Evolutionary conservation across 2,797 vertebrate genomes (phyloP).

Genomic region (Hephaestus fuliginosus): DNA sequence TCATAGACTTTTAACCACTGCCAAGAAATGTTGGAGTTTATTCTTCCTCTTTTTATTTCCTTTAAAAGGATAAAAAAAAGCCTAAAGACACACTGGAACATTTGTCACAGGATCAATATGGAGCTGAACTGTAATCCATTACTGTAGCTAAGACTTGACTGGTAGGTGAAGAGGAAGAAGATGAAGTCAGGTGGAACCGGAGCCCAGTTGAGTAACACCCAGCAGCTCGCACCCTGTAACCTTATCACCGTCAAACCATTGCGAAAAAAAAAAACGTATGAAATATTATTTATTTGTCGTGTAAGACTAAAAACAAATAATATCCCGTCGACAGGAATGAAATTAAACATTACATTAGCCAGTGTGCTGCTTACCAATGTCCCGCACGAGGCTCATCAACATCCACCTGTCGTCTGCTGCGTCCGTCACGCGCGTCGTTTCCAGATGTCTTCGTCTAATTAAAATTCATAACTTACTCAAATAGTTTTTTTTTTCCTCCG

Average conservation of each 20-base stretch:
- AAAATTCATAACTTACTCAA: neutral
- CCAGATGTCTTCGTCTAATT: neutral
- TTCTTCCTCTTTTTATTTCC: neutral
- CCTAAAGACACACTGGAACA: too few relatives aligned
- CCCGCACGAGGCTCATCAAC: neutral
- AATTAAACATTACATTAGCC: neutral
- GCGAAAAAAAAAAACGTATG: neutral
- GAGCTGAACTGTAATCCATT: neutral
- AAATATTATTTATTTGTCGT: neutral
- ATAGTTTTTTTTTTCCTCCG: neutral
- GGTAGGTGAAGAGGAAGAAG: neutral
- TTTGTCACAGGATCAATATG: neutral
- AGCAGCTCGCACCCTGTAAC: slow-evolving; percentile 51
- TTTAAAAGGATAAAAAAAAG: neutral
- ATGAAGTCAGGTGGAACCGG: slow-evolving; percentile 38
- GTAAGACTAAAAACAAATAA: accelerated
- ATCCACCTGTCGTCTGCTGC: slow-evolving; percentile 25
- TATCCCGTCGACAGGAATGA: neutral
- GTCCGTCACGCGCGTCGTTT: neutral
- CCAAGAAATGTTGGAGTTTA: neutral
- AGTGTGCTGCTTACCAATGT: slow-evolving; percentile 17
- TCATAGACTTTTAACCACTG: neutral
- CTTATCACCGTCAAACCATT: slow-evolving; percentile 43
- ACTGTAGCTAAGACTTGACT: neutral
- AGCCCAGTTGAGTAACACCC: slow-evolving; percentile 59